Evolutionary conservation across 92 coral and sea anemone genomes (phyloP).

Genomic region (Virgularia gustaviana): DNA sequence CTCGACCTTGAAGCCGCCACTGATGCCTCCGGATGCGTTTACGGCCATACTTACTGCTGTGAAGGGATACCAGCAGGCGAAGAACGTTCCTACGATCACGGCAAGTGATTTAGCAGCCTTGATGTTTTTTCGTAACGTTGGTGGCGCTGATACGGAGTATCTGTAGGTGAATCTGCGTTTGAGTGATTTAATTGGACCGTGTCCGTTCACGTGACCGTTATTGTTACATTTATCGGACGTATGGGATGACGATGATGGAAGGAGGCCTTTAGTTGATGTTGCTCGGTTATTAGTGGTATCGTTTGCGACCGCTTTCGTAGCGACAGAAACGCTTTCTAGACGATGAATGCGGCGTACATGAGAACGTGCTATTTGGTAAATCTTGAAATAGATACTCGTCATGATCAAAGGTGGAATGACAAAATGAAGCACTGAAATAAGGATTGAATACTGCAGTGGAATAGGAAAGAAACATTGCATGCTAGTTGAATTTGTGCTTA

Average conservation of each 20-base stretch:
- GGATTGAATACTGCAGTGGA: constrained; percentile 32
- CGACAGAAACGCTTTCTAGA: constrained; percentile 23
- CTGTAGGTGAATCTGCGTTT: too few species aligned
- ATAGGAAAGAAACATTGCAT: constrained; percentile 35
- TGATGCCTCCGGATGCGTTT: constrained; percentile 8
- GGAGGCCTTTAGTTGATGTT: not conserved
- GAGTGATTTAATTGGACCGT: not conserved
- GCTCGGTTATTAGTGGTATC: not conserved
- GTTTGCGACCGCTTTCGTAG: not conserved
- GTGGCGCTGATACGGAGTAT: not conserved
- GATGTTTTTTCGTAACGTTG: constrained; percentile 40
- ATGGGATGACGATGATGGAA: too few species aligned
- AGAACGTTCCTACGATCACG: constrained; percentile 54
- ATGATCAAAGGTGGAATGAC: constrained; percentile 55
- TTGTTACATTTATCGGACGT: not conserved
- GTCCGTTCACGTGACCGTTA: not conserved
- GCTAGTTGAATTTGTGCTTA: not conserved
- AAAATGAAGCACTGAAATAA: constrained; percentile 49
- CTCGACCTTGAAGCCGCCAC: not conserved
- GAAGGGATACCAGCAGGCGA: constrained; percentile 59
- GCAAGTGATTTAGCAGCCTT: constrained; percentile 60
- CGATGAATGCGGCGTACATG: constrained; percentile 48
- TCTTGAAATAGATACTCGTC: constrained; percentile 52
- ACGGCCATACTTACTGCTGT: constrained; percentile 40
- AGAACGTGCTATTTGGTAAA: constrained; percentile 44